phyloP scores from a whole-genome alignment of 2,113 vertebrate genomes.

The Hippoglossus stenolepis region DNA sequence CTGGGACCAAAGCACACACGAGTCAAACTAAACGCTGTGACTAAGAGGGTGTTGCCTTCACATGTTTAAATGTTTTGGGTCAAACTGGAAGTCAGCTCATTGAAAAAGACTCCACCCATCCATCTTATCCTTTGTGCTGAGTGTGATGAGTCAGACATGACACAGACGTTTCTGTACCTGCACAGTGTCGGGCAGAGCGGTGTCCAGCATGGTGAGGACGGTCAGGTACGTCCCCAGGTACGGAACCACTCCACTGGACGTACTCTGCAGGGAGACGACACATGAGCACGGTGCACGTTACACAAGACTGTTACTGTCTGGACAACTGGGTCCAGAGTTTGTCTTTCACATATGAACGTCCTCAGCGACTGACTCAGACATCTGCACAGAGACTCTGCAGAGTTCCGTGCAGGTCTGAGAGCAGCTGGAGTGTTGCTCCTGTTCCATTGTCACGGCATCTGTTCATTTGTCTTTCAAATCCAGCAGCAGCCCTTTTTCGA shows the following conservation, averaged over 20 bases:
- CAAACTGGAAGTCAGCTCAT: too few relatives aligned
- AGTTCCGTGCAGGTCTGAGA: not conserved
- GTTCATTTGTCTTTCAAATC: not conserved
- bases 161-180: constrained; percentile 77
- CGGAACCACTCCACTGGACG: constrained; percentile 83
- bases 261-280: constrained; percentile 64
- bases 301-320: not conserved
- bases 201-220: constrained; percentile 91
- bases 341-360: too few relatives aligned
- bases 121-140: too few relatives aligned
- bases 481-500: not conserved
- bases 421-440: not conserved
- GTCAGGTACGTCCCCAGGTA: constrained; percentile 93
- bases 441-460: not conserved
- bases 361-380: too few relatives aligned
- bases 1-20: too few relatives aligned
- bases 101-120: too few relatives aligned
- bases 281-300: not conserved
- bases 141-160: not conserved
- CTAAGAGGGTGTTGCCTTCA: too few relatives aligned
- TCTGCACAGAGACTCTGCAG: too few relatives aligned
- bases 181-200: constrained; percentile 86
- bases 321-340: too few relatives aligned
- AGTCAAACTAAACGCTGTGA: too few relatives aligned
- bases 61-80: too few relatives aligned